These are phyloP conservation scores for Diachrysia chrysitis DNA, from an alignment of 2,888 invertebrate genomes.

Conservation along the genomic window DNA sequence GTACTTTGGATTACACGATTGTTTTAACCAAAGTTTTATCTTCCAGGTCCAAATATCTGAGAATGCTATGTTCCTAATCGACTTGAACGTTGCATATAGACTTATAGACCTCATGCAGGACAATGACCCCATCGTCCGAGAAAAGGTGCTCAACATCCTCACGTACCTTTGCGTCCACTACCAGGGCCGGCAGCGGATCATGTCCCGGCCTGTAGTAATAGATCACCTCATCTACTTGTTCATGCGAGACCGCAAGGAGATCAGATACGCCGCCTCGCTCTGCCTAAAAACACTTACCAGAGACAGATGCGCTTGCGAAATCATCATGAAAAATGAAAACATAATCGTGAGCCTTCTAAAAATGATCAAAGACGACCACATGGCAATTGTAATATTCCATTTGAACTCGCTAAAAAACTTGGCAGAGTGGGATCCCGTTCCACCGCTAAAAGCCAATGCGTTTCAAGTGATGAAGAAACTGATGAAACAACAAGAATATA, in stretches of 20 bases:
- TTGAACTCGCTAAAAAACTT: slow-evolving; percentile 75
- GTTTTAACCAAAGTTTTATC: slow-evolving; percentile 10
- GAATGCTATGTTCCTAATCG: slow-evolving; percentile 76
- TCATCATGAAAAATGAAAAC: slow-evolving; percentile 66
- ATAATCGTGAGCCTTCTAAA: slow-evolving; percentile 78
- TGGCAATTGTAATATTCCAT: slow-evolving; percentile 76
- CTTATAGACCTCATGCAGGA: slow-evolving; percentile 77
- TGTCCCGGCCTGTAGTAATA: slow-evolving; percentile 69
- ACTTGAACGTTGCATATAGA: slow-evolving; percentile 76
- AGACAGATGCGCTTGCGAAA: slow-evolving; percentile 72
- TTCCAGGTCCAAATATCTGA: slow-evolving; percentile 81
- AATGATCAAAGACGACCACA: slow-evolving; percentile 78
- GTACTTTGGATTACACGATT: too few relatives aligned
- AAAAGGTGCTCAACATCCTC: slow-evolving; percentile 78
- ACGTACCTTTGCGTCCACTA: slow-evolving; percentile 72
- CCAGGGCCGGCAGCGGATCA: slow-evolving; percentile 75
- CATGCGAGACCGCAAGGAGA: slow-evolving; percentile 78
- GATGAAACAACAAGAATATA: slow-evolving; percentile 67
- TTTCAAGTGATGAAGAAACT: slow-evolving; percentile 76
- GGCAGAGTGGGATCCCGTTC: slow-evolving; percentile 76
- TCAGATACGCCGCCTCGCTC: slow-evolving; percentile 79
- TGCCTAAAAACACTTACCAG: slow-evolving; percentile 73
- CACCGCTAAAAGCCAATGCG: slow-evolving; percentile 76
- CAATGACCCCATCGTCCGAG: slow-evolving; percentile 75
- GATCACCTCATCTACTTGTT: slow-evolving; percentile 74